A percentile compares a stretch with the other conserved stretches of the same genome.
Conservation (phyloP, 2,888 invertebrate species). For the Ditula angustiorana region DNA sequence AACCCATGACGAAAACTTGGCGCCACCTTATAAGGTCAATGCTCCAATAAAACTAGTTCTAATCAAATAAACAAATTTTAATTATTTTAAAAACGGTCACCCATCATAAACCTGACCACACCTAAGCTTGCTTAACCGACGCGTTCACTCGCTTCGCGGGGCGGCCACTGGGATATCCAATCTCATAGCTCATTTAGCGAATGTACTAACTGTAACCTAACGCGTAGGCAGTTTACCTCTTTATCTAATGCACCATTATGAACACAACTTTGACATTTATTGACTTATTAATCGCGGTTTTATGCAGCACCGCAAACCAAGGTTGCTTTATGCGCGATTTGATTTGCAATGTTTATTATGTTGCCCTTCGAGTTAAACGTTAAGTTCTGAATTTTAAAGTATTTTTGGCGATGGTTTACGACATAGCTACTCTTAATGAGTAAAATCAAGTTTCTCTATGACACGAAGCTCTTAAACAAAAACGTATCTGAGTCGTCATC, state of each 20-base stretch:
- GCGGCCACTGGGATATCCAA: conserved; percentile 18
- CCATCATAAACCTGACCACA: conserved; percentile 31
- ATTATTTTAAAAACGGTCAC: conserved; percentile 18
- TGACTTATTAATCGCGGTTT: conserved; percentile 57
- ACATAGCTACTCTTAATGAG: neutral
- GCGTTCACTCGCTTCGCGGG: neutral
- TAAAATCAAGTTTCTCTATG: neutral
- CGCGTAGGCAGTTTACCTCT: conserved; percentile 36
- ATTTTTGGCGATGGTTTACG: neutral
- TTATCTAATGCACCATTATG: conserved; percentile 43
- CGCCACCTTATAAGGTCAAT: conserved; percentile 5
- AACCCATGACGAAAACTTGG: neutral
- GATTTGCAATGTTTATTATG: conserved; percentile 50
- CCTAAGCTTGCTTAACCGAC: conserved; percentile 14
- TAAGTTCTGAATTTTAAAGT: conserved; percentile 11
- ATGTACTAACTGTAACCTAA: conserved; percentile 4
- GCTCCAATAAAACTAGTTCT: neutral
- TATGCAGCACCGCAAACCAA: conserved; percentile 56
- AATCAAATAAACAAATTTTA: neutral
- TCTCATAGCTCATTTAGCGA: conserved; percentile 20
- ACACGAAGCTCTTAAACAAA: neutral
- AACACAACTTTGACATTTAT: conserved; percentile 56
- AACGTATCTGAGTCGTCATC: neutral
- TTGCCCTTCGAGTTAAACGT: conserved; percentile 47
- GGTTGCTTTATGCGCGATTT: conserved; percentile 58